Base-by-base conservation (phyloP, 2,888 invertebrate species). In the Pasiphila rectangulata region DNA sequence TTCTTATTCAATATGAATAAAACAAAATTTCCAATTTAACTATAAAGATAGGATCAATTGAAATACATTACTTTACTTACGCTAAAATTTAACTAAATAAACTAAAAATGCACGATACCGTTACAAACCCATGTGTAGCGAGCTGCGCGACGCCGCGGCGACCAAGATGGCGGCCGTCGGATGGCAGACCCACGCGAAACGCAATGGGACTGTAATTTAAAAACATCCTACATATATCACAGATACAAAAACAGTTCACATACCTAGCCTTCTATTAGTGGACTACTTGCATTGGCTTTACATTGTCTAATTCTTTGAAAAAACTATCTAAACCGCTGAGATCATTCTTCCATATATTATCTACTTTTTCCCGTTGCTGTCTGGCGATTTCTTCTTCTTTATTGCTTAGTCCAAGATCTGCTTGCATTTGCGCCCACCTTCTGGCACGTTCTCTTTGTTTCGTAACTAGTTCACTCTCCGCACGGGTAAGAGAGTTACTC, bases 291-390 rank as follows among this genome's bases (percentile, higher is more conserved):
- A 56, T 29, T 57, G 90, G 90, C 65, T 92, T 92, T 57, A 92
- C 88, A 73, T 83, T 86, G 68, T 90, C 91, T 69, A 93, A 78
- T 76, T 92, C 89, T 61, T 86, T 89, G 89, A 93, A 92, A 79
- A 93, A 93, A 68, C 82, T 87, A 81, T 93, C 91, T 73, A 93
- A 73, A 64, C 91, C 91, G 73, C 89, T 89, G 69, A 93, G 84
- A 76, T 92, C 93, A 70, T 91, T 90, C 81, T 87, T 87, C 89
- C 89, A 89, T 67, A 88, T 60, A 67, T 77, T 76, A 79, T 86
- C 80, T 49, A 88, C 80, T 76, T 84, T 88, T 67, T 85, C 81
- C 50, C 75, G 79, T 40, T 83, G 77, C 66, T 77, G 75, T 69
- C 70, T 79, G 70, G 80, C 75, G 56, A 76, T 70, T 63, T 86